Conservation (phyloP, 2,797 vertebrate genomes). For the Micromesistius poutassou region DNA sequence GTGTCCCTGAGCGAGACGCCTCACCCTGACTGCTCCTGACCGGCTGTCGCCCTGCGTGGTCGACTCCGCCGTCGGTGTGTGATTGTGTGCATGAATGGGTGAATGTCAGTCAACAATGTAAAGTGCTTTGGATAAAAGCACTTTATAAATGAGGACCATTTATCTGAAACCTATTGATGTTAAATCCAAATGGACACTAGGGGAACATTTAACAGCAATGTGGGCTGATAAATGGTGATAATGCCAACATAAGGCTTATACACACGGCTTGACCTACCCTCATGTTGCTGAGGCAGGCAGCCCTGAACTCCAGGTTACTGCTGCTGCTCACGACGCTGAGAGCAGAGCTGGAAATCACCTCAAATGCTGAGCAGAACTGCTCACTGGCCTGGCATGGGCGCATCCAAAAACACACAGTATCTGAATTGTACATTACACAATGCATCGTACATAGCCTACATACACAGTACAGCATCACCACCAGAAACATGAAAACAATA, state of each 20-base stretch:
- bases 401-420: slow-evolving; percentile 20
- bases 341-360: slow-evolving; percentile 66
- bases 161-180: background rate
- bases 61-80: too few relatives aligned
- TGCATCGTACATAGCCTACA: background rate
- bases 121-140: too few relatives aligned
- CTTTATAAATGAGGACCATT: too few relatives aligned
- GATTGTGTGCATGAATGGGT: too few relatives aligned
- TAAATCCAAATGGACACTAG: background rate
- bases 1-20: too few relatives aligned
- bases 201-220: background rate
- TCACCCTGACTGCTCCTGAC: too few relatives aligned
- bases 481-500: too few relatives aligned
- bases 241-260: background rate
- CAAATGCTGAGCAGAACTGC: slow-evolving; percentile 55
- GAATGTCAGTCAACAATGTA: too few relatives aligned
- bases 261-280: slow-evolving; percentile 56
- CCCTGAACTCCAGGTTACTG: slow-evolving; percentile 70
- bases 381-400: slow-evolving; percentile 54
- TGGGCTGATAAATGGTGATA: background rate
- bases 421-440: background rate
- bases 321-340: slow-evolving; percentile 70
- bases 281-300: slow-evolving; percentile 68
- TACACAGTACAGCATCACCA: background rate
- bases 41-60: too few relatives aligned